Evolutionary conservation across 2,113 vertebrate species (phyloP), one percentile per base, ranked within the genome.

Genomic region (Oncorhynchus kisutch): DNA sequence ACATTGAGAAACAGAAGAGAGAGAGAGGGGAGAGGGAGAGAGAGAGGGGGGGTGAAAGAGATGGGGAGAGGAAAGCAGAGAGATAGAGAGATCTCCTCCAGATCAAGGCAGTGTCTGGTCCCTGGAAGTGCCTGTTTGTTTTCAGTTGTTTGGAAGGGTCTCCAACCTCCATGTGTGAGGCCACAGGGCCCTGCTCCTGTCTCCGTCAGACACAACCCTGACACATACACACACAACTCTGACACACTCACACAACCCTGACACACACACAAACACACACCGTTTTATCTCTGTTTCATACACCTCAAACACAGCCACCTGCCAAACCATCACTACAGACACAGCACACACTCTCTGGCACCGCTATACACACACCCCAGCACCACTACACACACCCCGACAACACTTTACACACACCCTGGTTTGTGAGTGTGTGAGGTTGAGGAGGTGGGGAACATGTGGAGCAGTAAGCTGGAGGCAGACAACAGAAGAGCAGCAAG

Each of bases 41-140:
- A 4, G 16, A 1, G 16, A n/a, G 4, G 51, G 14, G 49, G 76
- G 67, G 76, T 76, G 9, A 39, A 67, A 51, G 14, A 51, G 49
- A 51, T 11, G 49, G 12, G 2, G 49, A 51, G 11, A 14, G 49
- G 49, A 13, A 16, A 51, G 1, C 39, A 72, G 82, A 87, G 24
- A 27, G 16, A 34, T 2, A 27, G 25, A 27, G 2, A 51, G 62
- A 67, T 81, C 82, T 73, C 77, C 80, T 82, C 84, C 60, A 82
- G 81, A 91, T 92, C 89, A 90, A 91, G 87, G 78, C 82, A 78
- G 59, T 70, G 83, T 81, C 78, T 72, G 83, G 76, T 39, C 73
- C 76, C 79, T 81, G 80, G 78, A 77, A 62, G 60, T 3, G 87
- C 79, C 76, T 90, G 84, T 88, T 90, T 90, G 88, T 85, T 88